Percentiles rank a stretch among this genome's conserved stretches.
Conservation (phyloP, 1,140 invertebrate species). For the Magallana gigas region DNA sequence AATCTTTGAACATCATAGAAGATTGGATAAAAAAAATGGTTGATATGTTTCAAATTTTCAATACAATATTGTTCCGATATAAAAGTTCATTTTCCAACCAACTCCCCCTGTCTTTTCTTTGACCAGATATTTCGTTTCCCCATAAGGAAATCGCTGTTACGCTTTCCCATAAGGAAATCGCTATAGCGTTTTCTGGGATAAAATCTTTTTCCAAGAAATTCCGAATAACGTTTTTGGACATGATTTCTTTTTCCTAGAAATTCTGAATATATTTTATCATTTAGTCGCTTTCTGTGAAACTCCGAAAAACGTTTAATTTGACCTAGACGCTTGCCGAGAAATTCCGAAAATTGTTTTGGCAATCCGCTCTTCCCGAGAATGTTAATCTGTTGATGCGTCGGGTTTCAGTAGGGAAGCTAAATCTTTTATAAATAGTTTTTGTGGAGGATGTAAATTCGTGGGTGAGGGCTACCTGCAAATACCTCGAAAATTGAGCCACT, state of each 20-base stretch:
- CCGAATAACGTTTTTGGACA: neutral
- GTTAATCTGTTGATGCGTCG: no score
- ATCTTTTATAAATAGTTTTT: no score
- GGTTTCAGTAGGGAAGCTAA: no score
- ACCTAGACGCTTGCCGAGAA: constrained; percentile 42
- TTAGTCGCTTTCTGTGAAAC: constrained; percentile 36
- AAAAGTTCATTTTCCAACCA: neutral
- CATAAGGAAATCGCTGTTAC: constrained; percentile 7
- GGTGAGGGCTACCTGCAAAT: no score
- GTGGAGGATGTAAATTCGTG: no score
- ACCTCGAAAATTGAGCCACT: no score
- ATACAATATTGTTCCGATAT: neutral
- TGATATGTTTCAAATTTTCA: no score
- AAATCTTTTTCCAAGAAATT: constrained; percentile 20
- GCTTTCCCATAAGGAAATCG: constrained; percentile 24
- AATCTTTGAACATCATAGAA: no score
- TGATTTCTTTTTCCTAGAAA: neutral
- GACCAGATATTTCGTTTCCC: neutral
- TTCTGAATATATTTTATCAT: neutral
- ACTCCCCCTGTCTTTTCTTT: neutral
- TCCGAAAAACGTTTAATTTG: constrained; percentile 47
- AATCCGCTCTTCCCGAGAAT: constrained; percentile 32
- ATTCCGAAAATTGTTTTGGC: constrained; percentile 41
- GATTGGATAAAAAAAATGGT: no score
- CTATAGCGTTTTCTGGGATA: constrained; percentile 2